Evolutionary conservation across 2,888 invertebrate species (phyloP).

Genomic region (Heteropelma amictum): DNA sequence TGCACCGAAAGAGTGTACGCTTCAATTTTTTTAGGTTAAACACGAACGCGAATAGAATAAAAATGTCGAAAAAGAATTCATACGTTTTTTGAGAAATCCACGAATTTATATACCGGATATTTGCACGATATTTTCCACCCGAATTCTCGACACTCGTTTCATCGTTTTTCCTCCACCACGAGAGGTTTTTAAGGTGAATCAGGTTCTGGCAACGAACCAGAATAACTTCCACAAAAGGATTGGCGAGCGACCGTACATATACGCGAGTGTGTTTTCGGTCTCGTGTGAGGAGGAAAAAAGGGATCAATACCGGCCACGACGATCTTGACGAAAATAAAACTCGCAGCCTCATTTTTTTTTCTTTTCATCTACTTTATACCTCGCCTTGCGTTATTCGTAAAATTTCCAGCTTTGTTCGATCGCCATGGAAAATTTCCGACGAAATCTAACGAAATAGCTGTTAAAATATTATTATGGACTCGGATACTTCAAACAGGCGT

Average conservation of each 20-base stretch:
- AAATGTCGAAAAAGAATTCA: no score
- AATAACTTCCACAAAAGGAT: background rate
- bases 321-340: constrained; percentile 19
- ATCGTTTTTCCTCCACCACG: background rate
- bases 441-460: no score
- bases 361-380: background rate
- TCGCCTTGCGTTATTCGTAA: background rate
- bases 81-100: no score
- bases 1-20: no score
- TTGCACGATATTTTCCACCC: no score
- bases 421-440: background rate
- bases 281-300: background rate
- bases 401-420: background rate
- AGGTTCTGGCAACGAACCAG: constrained; percentile 16
- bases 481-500: no score
- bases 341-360: background rate
- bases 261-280: background rate
- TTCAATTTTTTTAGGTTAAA: no score
- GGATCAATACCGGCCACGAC: constrained; percentile 27
- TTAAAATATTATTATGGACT: no score
- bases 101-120: no score
- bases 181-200: background rate
- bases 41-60: no score
- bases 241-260: constrained; percentile 10
- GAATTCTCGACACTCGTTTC: no score